Evolutionary conservation across 2,888 invertebrate species (phyloP).

Genomic region (Tachystola acroxantha): DNA sequence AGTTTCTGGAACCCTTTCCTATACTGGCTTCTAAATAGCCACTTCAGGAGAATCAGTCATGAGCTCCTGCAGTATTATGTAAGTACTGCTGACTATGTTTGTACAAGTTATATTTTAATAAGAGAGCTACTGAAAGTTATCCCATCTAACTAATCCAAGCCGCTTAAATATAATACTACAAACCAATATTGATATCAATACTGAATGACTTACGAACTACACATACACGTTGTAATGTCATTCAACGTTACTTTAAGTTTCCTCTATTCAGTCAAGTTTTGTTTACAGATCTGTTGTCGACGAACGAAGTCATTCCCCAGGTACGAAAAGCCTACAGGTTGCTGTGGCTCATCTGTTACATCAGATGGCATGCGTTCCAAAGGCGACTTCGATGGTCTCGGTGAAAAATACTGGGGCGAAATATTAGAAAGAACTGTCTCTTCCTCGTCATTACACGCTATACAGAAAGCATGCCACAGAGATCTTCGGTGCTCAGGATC

Average conservation of each 20-base stretch:
- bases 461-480: conserved; percentile 75
- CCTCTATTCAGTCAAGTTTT: no score
- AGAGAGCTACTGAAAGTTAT: no score
- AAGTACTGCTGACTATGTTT: no score
- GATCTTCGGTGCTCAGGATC: conserved; percentile 66
- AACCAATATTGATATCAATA: no score
- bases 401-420: conserved; percentile 87
- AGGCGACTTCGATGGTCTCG: conserved; percentile 82
- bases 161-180: no score
- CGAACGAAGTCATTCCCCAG: conserved; percentile 55
- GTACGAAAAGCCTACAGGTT: conserved; percentile 66
- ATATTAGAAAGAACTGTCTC: conserved; percentile 88
- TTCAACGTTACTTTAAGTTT: no score
- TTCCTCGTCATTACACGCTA: conserved; percentile 84
- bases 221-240: no score
- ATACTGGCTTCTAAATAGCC: conserved; percentile 92
- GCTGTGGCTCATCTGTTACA: conserved; percentile 66
- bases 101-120: no score
- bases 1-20: conserved; percentile 95
- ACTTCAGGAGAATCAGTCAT: conserved; percentile 88
- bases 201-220: no score
- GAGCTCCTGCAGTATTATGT: conserved; percentile 87
- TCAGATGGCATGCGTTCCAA: conserved; percentile 72
- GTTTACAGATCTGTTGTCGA: conserved; percentile 61
- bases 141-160: no score